Evolutionary conservation across 2,113 vertebrate genomes (phyloP), one percentile per base, ranked within the genome.

Genomic region (Chaetorhynchus papuensis): DNA sequence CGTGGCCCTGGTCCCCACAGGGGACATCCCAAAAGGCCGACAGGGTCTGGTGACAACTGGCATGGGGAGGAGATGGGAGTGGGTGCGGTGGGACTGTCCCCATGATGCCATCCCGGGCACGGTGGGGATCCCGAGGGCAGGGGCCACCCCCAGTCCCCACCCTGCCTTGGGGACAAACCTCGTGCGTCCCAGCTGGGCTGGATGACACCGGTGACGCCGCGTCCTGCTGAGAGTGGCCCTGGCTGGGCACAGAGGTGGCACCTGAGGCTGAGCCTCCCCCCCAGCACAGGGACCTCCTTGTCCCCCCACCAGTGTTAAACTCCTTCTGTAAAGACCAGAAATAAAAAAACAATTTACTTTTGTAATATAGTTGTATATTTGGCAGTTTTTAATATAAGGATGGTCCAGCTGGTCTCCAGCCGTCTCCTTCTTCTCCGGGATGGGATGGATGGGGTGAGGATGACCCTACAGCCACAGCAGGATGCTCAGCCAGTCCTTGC

Each of bases 301-400:
- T 39, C 17, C 44, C 52, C 52, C 26, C 1, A 12, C 47, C 31
- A 7, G 0, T 18, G 49, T 88, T 96, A 69, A 53, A 54, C 89
- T 93, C 75, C 83, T 86, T 86, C 81, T 87, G 78, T 87, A 89
- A 91, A 82, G 77, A 72, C 33, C 50, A 54, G 64, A 76, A 95
- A 94, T 91, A 85, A 95, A 83, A 83, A 72, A 54, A 2, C 57
- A 28, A 49, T 85, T 91, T 94, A 96, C 87, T 97, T 97, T 97
- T 96, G 87, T 97, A 97, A 93, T 64, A 93, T 11, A 44, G 70
- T 18, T 19, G 60, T 65, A 1, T 57, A 27, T 76, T 30, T 37
- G 65, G 64, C 60, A 49, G 42, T 79, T 86, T 89, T 75, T 88
- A 26, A 52, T 28, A 15, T 21, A 39, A 54, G 56, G 47, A 8